Evolutionary conservation across 2,113 vertebrate species (phyloP), one percentile per base, ranked within the genome.

Genomic region (Mobula hypostoma): DNA sequence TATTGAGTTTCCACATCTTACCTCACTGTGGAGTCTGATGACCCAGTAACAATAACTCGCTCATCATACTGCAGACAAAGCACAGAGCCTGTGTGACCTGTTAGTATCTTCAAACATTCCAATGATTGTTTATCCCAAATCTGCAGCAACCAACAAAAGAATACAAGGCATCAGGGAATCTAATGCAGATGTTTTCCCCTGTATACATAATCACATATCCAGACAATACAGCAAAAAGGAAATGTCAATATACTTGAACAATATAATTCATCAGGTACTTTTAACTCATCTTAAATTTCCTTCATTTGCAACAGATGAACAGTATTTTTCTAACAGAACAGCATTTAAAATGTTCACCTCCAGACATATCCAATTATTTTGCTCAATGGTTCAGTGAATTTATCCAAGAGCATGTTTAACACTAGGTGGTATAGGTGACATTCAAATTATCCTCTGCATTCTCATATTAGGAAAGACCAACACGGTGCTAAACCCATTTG

Each of bases 21-120:
- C 99, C 99, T 98, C 95, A 99, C 98, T 94, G 99, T 99, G n/a
- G 99, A 99, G 95, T 99, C 99, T 56, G 99, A 99, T 87, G 98
- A 99, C 94, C 99, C 99, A 21, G 99, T 99, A 95, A 99, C 99
- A 94, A 99, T 99, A 95, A 99, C 99, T 95, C 98, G 97, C 94
- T 99, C 99, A 70, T 99, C 99, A 92, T 99, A 99, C 95, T 99
- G 99, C 95, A 99, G 97, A 97, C 99, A 99, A 94, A 99, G 97
- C 95, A 99, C 99, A 1, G 98, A 99, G 95, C 99, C 99, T 48
- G 99, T 99, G 96, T 99, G 99, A 94, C 99, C 99, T 0, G 98
- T 99, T 96, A 99, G 96, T 95, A 99, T 97, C 96, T 99, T 99
- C 96, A 99, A 97, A 97, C 98, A 99, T 96, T 99, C 99, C 97